These are phyloP conservation scores for Drosophila koepferae DNA, from an alignment of 2,888 invertebrate genomes.

Conservation along the genomic window DNA sequence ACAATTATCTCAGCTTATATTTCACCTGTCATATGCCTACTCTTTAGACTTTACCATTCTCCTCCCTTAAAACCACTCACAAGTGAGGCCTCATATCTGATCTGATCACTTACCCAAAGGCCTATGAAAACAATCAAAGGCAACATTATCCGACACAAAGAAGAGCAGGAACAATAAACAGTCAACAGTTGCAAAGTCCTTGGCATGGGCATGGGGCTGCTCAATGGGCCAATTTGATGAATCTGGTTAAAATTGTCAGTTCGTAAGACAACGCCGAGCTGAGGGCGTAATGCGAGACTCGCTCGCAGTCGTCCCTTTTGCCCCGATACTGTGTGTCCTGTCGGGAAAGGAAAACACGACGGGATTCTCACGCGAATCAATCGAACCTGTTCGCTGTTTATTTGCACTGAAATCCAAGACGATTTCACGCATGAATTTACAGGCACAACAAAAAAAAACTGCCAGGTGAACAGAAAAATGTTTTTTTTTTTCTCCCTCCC, in stretches of 20 bases:
- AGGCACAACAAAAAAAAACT: conserved; percentile 27
- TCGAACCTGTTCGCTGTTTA: conserved; percentile 65
- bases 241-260: conserved; percentile 43
- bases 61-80: background rate
- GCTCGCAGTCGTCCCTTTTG: conserved; percentile 28
- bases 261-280: conserved; percentile 68
- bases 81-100: conserved; percentile 1
- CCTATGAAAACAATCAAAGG: conserved; percentile 39
- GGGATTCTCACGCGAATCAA: conserved; percentile 76
- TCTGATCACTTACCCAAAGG: conserved; percentile 2
- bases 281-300: conserved; percentile 69
- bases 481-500: background rate
- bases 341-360: conserved; percentile 69
- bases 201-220: conserved; percentile 17
- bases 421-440: conserved; percentile 66
- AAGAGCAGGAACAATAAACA: conserved; percentile 10
- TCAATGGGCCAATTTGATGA: conserved; percentile 55
- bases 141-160: conserved; percentile 48
- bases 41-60: background rate
- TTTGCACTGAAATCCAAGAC: conserved; percentile 76
- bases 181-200: conserved; percentile 61
- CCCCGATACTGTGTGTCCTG: conserved; percentile 17
- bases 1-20: background rate
- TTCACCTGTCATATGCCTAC: background rate
- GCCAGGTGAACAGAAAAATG: conserved; percentile 48